Conservation (phyloP, 2,888 invertebrate genomes). For the Dioctria linearis region DNA sequence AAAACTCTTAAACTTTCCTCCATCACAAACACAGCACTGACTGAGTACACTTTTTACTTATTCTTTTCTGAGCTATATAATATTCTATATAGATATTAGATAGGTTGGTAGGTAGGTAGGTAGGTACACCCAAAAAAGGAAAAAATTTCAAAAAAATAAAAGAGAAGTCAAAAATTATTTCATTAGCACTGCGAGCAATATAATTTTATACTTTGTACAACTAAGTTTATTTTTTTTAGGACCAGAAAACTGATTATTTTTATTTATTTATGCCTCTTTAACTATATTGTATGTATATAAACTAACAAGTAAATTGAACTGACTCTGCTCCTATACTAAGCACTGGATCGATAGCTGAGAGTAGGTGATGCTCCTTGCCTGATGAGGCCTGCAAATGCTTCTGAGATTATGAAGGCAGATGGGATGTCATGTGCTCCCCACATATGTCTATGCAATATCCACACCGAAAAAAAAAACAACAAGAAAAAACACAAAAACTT, state of each 20-base stretch:
- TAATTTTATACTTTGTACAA: neutral
- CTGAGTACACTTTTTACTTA: too few species aligned
- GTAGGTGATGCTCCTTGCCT: conserved; percentile 51
- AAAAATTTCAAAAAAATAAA: too few species aligned
- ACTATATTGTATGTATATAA: conserved; percentile 9
- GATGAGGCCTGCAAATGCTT: conserved; percentile 53
- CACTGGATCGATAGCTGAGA: conserved; percentile 49
- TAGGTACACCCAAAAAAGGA: too few species aligned
- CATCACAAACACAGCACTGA: too few species aligned
- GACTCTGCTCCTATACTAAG: conserved; percentile 35
- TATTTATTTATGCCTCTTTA: conserved; percentile 20
- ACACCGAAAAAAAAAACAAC: neutral
- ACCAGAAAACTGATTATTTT: conserved; percentile 25
- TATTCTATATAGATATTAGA: too few species aligned
- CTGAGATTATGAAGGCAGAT: conserved; percentile 40
- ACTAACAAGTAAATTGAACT: conserved; percentile 40
- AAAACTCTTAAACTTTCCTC: neutral
- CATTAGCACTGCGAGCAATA: neutral
- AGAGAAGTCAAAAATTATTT: neutral
- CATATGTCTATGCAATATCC: conserved; percentile 28
- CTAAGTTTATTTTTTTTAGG: neutral
- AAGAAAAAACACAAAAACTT: neutral
- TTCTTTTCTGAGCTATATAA: too few species aligned
- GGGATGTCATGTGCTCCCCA: conserved; percentile 49
- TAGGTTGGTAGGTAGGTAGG: too few species aligned